Conservation (phyloP, 2,888 invertebrate species). For the Ochlodes sylvanus region DNA sequence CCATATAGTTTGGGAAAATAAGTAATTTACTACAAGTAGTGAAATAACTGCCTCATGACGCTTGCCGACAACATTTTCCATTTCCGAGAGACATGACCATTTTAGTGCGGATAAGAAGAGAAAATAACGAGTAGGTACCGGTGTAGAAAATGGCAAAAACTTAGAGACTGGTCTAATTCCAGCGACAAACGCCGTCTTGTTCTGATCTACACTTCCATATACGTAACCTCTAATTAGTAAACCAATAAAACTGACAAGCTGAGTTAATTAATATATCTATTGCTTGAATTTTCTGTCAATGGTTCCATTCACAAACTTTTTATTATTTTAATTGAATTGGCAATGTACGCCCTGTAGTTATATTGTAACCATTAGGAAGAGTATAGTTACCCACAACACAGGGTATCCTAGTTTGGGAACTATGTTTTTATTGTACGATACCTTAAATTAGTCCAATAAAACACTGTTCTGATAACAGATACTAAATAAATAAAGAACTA, state of each 20-base stretch:
- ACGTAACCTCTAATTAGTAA: conserved; percentile 16
- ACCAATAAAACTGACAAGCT: conserved; percentile 20
- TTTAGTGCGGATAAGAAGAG: conserved; percentile 38
- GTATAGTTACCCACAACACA: no score
- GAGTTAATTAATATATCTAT: conserved; percentile 12
- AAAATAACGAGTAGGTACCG: conserved; percentile 43
- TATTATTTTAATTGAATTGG: no score
- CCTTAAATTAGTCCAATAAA: no score
- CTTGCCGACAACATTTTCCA: conserved; percentile 39
- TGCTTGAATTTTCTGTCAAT: conserved; percentile 7
- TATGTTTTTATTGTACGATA: no score
- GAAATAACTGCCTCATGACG: not conserved
- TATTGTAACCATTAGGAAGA: no score
- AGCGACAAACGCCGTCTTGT: not conserved
- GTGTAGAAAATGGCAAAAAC: conserved; percentile 37
- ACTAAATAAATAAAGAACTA: no score
- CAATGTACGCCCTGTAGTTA: no score
- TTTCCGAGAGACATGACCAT: conserved; percentile 41
- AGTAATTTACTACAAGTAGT: not conserved
- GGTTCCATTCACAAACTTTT: not conserved
- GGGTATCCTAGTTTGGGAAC: no score
- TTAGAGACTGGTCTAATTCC: conserved; percentile 22
- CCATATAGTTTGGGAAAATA: not conserved
- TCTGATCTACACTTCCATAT: conserved; percentile 18
- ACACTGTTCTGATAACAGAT: no score